Evolutionary conservation across 2,113 vertebrate species (phyloP), one percentile per base, ranked within the genome.

Genomic region (Dipodomys merriami): DNA sequence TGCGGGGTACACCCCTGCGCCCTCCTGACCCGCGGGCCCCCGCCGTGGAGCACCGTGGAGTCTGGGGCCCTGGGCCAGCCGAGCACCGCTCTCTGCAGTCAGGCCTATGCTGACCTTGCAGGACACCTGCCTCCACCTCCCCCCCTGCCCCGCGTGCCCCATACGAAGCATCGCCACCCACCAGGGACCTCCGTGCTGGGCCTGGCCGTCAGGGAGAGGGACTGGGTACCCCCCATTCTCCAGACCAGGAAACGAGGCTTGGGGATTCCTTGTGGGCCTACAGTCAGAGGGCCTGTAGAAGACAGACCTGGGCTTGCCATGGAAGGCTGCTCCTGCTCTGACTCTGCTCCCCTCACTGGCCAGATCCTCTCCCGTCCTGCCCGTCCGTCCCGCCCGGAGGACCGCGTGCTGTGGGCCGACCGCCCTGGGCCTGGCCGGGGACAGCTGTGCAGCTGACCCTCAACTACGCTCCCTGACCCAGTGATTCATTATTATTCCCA

Each of bases 401-500:
- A 4, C 62, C 19, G 7, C 2, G 5, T 65, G 69, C 11, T 6
- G 0, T 0, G 9, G 30, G 5, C 7, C 6, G 3, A 0, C 79
- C 1, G 83, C n/a, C 91, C 83, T 1, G 1, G 4, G 46, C 3
- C 84, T 1, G 33, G 62, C 82, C 53, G 0, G 5, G 33, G 44
- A 39, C 33, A 23, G 91, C 79, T 64, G 16, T 1, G n/a, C 1
- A 20, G 22, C 62, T 20, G 57, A 46, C 53, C 7, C 53, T 39
- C 13, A 4, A 1, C 25, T 30, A 3, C 0, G 15, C 53, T 27
- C 33, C 82, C 25, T 46, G 79, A 68, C 30, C 12, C 3, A 68
- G 29, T 2, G 57, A 7, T 83, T 93, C 72, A 85, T 76, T 94
- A 18, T 82, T 69, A 35, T 62, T 90, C 96, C 65, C 95, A 84